Conservation (phyloP, 2,797 vertebrate genomes). For the Mionectes olivaceus region DNA sequence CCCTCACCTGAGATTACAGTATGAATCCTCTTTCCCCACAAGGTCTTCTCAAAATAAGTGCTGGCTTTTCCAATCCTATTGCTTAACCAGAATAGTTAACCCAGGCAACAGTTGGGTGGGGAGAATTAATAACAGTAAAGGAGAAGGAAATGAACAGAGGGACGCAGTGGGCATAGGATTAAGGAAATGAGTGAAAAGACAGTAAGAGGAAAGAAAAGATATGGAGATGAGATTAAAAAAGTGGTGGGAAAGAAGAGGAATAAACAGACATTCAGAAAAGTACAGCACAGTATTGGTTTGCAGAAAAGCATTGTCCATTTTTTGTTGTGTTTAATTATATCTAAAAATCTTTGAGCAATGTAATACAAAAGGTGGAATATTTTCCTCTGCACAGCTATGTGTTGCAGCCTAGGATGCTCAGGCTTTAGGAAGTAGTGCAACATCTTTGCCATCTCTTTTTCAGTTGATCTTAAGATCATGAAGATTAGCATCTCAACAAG, state of each 20-base stretch:
- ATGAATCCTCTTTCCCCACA: conserved; percentile 65
- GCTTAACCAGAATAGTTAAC: conserved; percentile 53
- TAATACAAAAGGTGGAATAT: neutral
- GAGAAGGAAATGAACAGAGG: conserved; percentile 37
- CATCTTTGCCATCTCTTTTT: neutral
- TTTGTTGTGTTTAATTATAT: neutral
- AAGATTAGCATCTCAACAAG: neutral
- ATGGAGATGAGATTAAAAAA: neutral
- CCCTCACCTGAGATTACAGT: conserved; percentile 60
- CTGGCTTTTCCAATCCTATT: conserved; percentile 53
- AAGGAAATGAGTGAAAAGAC: conserved; percentile 14
- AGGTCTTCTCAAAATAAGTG: conserved; percentile 66
- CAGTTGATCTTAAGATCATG: neutral
- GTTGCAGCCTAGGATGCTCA: neutral
- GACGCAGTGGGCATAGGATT: conserved; percentile 2
- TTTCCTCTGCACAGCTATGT: neutral
- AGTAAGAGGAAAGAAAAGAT: neutral
- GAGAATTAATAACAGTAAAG: conserved; percentile 55
- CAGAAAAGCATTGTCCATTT: neutral
- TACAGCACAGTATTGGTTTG: neutral
- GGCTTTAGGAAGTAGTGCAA: neutral
- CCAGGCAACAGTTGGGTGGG: conserved; percentile 61
- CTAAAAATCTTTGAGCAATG: neutral
- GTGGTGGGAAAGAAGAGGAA: neutral
- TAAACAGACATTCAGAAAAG: neutral